Conservation (phyloP, 2,888 invertebrate genomes). For the Aphodius granarius region DNA sequence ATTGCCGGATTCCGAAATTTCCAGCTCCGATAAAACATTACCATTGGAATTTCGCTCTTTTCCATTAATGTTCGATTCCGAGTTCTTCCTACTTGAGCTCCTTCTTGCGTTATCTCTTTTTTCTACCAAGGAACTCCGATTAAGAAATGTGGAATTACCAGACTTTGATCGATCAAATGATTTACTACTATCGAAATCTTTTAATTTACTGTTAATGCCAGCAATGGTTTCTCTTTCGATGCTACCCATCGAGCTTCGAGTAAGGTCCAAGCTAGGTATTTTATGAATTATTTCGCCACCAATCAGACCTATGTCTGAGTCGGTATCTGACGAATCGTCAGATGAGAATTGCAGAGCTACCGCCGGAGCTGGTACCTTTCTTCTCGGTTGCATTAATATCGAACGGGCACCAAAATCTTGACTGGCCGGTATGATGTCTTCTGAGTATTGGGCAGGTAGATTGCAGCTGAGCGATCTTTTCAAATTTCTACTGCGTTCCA, state of each 20-base stretch:
- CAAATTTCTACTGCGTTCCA: conserved; percentile 31
- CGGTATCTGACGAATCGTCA: conserved; percentile 30
- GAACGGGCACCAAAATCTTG: conserved; percentile 25
- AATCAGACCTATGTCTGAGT: conserved; percentile 26
- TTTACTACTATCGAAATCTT: not conserved
- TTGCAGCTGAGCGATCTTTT: not conserved
- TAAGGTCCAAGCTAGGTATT: not conserved
- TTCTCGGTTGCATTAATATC: not conserved
- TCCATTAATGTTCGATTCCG: not conserved
- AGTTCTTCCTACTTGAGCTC: too few relatives aligned
- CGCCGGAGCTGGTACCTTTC: not conserved
- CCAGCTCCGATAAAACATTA: not conserved
- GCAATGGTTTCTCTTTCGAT: not conserved
- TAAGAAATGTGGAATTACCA: too few relatives aligned
- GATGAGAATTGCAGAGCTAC: conserved; percentile 16
- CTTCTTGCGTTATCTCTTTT: too few relatives aligned
- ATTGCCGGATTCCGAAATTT: not conserved
- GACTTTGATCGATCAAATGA: not conserved
- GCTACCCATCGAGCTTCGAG: not conserved
- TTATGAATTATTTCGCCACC: conserved; percentile 22
- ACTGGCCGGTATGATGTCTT: conserved; percentile 26
- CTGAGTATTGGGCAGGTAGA: not conserved
- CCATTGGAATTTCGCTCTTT: not conserved
- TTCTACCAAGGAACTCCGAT: too few relatives aligned
- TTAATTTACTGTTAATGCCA: not conserved